A percentile compares a stretch with the other conserved stretches of the same genome.
Evolutionary conservation across 2,113 vertebrate species (phyloP).

Genomic region (Cricetomys ansorgei): DNA sequence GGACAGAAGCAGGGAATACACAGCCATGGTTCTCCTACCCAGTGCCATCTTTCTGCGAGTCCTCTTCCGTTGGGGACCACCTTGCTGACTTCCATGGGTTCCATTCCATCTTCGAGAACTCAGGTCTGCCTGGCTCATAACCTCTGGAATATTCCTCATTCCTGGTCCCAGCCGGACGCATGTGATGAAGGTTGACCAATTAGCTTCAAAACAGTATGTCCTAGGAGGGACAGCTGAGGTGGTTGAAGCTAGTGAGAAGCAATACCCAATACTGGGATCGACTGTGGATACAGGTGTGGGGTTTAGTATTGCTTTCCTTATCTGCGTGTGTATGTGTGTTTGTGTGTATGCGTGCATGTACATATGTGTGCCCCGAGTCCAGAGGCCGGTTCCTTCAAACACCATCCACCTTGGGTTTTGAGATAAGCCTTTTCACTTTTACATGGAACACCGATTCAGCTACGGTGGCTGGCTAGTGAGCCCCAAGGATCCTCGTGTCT

Average conservation of each 20-base stretch:
- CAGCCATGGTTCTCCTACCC: neutral
- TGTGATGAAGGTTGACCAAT: neutral
- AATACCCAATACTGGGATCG: neutral
- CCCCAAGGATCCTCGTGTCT: neutral
- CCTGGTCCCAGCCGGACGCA: fast-evolving
- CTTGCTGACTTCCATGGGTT: neutral
- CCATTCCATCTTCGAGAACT: neutral
- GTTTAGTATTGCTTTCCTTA: neutral
- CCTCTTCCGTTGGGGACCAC: neutral
- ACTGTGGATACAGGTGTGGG: neutral
- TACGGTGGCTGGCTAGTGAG: neutral
- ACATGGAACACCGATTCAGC: neutral
- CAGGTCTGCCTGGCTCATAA: neutral
- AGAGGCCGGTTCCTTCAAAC: neutral
- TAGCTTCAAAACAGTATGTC: neutral
- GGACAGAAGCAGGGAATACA: neutral
- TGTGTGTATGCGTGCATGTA: neutral
- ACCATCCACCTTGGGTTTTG: neutral
- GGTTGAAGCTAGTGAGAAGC: neutral
- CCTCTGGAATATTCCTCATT: neutral
- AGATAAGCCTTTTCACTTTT: neutral
- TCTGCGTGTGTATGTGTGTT: neutral
- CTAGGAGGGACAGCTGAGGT: neutral
- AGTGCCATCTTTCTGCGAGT: neutral
- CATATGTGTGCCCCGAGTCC: neutral